Percentiles rank a stretch among this genome's conserved stretches.
phyloP scores from a whole-genome alignment of 1,140 invertebrate genomes.

The Neodiprion lecontei region DNA sequence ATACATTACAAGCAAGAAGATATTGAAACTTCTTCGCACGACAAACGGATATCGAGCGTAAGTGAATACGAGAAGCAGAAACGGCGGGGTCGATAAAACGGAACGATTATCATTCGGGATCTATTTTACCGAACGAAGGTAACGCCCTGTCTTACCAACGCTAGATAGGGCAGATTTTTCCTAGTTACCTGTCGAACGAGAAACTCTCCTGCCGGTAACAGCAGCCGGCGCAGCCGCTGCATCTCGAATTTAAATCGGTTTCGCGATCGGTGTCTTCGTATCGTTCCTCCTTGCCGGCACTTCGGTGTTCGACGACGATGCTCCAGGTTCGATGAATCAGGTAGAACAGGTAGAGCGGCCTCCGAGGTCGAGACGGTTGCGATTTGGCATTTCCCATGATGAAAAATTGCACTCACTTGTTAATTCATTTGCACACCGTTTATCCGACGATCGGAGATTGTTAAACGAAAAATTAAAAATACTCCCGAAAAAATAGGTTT shows the following conservation, averaged over 20 bases:
- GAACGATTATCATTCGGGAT: no score
- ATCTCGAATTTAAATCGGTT: constrained; percentile 50
- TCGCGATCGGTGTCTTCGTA: constrained; percentile 46
- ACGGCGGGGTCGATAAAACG: no score
- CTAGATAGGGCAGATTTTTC: not conserved
- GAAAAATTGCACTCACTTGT: not conserved
- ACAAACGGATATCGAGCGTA: no score
- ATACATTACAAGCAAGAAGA: no score
- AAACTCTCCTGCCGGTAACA: constrained; percentile 53
- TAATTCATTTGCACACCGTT: constrained; percentile 10
- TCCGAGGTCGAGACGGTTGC: constrained; percentile 42
- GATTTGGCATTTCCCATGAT: constrained; percentile 53
- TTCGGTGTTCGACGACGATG: constrained; percentile 64
- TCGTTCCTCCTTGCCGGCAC: constrained; percentile 33
- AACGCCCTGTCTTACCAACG: not conserved
- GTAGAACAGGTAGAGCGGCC: constrained; percentile 71
- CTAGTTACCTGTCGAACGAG: constrained; percentile 54
- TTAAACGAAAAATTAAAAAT: no score
- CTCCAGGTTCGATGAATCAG: constrained; percentile 76
- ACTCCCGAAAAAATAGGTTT: no score
- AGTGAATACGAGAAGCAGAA: no score
- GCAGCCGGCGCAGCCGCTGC: constrained; percentile 50
- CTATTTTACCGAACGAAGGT: not conserved
- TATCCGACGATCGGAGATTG: not conserved
- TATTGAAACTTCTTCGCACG: no score